phyloP scores from a whole-genome alignment of 2,797 vertebrate genomes.

The Psittacula derbiana region DNA sequence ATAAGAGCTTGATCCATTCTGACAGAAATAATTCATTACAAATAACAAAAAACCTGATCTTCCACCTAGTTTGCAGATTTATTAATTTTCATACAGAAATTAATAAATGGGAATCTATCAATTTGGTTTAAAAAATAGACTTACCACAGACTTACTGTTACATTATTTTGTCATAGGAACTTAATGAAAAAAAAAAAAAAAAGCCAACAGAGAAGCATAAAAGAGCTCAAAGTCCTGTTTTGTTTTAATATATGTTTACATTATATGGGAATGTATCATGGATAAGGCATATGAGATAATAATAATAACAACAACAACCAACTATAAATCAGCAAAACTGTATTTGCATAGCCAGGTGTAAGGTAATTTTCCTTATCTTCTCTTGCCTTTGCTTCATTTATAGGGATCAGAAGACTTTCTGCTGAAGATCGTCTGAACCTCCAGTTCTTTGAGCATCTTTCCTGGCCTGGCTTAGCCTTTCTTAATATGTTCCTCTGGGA shows the following conservation, averaged over 20 bases:
- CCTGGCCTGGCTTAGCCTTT: neutral
- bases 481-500: neutral
- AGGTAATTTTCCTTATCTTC: neutral
- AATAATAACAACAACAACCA: neutral
- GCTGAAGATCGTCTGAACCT: neutral
- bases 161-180: neutral
- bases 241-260: neutral
- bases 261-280: neutral
- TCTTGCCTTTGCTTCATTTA: conserved; percentile 31
- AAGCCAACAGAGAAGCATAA: neutral
- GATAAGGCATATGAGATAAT: neutral
- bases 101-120: neutral
- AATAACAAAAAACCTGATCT: neutral
- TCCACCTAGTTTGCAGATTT: neutral
- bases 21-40: neutral
- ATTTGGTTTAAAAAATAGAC: neutral
- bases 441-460: neutral
- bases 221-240: neutral
- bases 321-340: neutral
- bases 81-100: neutral
- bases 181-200: neutral
- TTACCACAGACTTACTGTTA: neutral
- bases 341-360: neutral
- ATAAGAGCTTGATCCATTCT: neutral
- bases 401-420: neutral